Percentiles rank a stretch among this genome's conserved stretches.
Evolutionary conservation across 2,113 vertebrate genomes (phyloP).

Genomic region (Lates calcarifer): DNA sequence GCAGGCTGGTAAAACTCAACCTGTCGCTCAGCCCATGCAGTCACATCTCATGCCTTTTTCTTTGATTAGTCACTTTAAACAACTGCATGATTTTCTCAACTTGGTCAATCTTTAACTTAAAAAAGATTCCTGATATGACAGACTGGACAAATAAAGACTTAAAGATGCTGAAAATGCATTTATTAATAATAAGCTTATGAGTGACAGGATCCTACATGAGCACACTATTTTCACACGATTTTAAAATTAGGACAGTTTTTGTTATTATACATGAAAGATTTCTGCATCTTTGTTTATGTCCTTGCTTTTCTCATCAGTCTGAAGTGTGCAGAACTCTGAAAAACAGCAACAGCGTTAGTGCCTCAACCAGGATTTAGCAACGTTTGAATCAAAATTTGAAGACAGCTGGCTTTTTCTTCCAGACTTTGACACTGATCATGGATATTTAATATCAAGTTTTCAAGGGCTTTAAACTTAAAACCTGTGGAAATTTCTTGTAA

Average conservation of each 20-base stretch:
- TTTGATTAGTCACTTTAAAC: slow-evolving; percentile 18
- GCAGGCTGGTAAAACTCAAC: slow-evolving; percentile 33
- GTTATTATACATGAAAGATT: not conserved
- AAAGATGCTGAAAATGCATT: not conserved
- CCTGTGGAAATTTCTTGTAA: too few species aligned
- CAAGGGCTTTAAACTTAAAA: too few species aligned
- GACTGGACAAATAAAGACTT: not conserved
- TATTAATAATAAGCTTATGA: not conserved
- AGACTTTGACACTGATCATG: not conserved
- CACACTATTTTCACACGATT: not conserved
- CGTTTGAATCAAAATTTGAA: too few species aligned
- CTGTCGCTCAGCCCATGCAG: slow-evolving; percentile 19
- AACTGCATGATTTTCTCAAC: not conserved
- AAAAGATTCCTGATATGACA: not conserved
- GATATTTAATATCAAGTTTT: not conserved
- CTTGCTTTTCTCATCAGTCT: too few species aligned
- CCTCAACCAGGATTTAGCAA: too few species aligned
- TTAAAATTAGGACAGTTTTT: not conserved
- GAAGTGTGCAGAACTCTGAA: too few species aligned
- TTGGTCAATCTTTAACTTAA: not conserved
- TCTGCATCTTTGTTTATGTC: not conserved
- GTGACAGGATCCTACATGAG: not conserved
- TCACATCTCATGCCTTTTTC: slow-evolving; percentile 24
- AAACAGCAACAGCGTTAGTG: too few species aligned
- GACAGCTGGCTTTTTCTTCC: too few species aligned